Evolutionary conservation across 2,113 vertebrate genomes (phyloP).

Genomic region (Podarcis cretensis): DNA sequence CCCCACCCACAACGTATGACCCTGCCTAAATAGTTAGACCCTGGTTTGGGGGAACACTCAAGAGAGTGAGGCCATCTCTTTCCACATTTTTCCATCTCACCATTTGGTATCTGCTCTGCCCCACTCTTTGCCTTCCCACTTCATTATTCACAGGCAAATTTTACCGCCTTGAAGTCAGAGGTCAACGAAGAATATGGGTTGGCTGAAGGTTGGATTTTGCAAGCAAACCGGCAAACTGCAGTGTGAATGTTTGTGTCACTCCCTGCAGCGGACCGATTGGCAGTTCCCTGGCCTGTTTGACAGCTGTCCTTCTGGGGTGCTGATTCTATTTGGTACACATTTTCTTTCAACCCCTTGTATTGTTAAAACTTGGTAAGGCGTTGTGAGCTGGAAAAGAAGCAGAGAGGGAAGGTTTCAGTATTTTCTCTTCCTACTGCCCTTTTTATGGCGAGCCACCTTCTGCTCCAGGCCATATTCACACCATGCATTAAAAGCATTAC

Average conservation of each 20-base stretch:
- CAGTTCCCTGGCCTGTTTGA: slow-evolving; percentile 13
- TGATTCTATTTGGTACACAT: too few relatives aligned
- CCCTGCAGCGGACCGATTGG: slow-evolving; percentile 59
- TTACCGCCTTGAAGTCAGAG: slow-evolving; percentile 31
- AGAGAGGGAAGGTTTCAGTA: background rate
- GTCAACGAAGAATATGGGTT: background rate
- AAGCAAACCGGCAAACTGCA: slow-evolving; percentile 32
- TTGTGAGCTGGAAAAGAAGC: background rate
- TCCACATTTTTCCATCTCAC: background rate
- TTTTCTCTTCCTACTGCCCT: background rate
- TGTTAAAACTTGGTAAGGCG: too few relatives aligned
- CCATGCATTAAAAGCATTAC: too few relatives aligned
- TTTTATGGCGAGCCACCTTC: too few relatives aligned
- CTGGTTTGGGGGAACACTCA: background rate
- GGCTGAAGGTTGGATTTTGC: slow-evolving; percentile 3
- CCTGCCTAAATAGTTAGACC: background rate
- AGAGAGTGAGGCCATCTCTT: background rate
- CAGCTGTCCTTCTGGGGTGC: slow-evolving; percentile 51
- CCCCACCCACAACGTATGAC: background rate
- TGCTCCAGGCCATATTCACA: too few relatives aligned
- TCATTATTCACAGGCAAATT: background rate
- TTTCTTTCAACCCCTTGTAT: too few relatives aligned
- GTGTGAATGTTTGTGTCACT: slow-evolving; percentile 60
- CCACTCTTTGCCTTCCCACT: slow-evolving; percentile 38
- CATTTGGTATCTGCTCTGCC: background rate